Percentiles rank a stretch among this genome's conserved stretches.
Conservation (phyloP, 2,113 vertebrate genomes). For the Callaeas wilsoni region DNA sequence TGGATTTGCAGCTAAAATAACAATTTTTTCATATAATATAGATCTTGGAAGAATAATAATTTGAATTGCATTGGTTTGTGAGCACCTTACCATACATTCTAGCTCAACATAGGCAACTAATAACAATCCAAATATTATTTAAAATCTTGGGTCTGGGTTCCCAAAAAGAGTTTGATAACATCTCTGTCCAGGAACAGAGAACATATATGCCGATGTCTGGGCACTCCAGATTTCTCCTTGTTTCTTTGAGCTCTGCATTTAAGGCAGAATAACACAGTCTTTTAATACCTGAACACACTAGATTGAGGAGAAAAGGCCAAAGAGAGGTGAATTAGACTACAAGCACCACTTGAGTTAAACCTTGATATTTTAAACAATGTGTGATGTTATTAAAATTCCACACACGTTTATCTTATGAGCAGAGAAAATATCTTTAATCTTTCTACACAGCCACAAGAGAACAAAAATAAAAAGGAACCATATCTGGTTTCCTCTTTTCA, state of each 20-base stretch:
- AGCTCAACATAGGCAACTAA: not conserved
- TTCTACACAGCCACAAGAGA: not conserved
- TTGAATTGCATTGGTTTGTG: not conserved
- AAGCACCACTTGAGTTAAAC: not conserved
- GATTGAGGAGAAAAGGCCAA: not conserved
- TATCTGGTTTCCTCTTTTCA: not conserved
- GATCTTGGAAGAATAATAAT: not conserved
- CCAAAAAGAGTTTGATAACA: not conserved
- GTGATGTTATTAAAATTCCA: not conserved
- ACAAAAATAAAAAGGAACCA: not conserved
- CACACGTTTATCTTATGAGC: not conserved
- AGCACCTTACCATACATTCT: not conserved
- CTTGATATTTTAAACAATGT: not conserved
- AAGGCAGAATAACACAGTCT: not conserved
- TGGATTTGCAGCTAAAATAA: slow-evolving; percentile 5
- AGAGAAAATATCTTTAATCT: not conserved
- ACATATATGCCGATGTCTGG: not conserved
- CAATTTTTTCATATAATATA: not conserved
- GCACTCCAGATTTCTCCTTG: not conserved
- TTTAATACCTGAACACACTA: not conserved
- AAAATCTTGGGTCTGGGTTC: not conserved
- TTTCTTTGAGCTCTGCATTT: not conserved
- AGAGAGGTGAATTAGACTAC: not conserved
- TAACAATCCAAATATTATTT: not conserved
- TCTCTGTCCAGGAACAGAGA: not conserved